Conservation (phyloP, 1,140 invertebrate species). For the Procambarus clarkii region DNA sequence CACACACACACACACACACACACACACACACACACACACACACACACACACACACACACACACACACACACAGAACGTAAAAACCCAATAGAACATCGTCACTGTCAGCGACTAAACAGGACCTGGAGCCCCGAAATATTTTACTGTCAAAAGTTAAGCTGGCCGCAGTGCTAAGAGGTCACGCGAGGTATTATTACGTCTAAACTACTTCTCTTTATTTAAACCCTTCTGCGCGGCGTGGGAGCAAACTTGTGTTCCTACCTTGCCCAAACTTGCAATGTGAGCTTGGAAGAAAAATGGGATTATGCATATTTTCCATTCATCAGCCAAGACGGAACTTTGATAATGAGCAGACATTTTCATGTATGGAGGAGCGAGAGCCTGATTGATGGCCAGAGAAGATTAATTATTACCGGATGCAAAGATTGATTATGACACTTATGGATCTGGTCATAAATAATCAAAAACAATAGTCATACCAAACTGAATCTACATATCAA, state of each 20-base stretch:
- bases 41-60: too few species aligned
- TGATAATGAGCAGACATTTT: not conserved
- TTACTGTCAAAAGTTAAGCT: not conserved
- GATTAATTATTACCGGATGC: not conserved
- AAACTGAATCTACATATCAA: not conserved
- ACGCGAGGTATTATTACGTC: not conserved
- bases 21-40: too few species aligned
- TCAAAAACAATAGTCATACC: not conserved
- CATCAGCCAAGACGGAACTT: not conserved
- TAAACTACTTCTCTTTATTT: not conserved
- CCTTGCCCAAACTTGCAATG: not conserved
- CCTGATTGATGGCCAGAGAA: not conserved
- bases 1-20: too few species aligned
- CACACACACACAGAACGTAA: too few species aligned
- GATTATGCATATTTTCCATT: not conserved
- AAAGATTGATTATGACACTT: not conserved
- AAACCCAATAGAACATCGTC: too few species aligned
- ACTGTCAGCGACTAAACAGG: not conserved
- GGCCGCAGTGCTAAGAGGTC: not conserved
- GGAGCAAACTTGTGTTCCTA: not conserved
- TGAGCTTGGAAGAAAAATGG: not conserved
- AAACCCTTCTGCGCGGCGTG: not conserved
- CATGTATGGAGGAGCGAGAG: not conserved
- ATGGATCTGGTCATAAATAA: not conserved
- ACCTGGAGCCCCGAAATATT: not conserved